Evolutionary conservation across 2,113 vertebrate species (phyloP).

Genomic region (Gavia stellata): DNA sequence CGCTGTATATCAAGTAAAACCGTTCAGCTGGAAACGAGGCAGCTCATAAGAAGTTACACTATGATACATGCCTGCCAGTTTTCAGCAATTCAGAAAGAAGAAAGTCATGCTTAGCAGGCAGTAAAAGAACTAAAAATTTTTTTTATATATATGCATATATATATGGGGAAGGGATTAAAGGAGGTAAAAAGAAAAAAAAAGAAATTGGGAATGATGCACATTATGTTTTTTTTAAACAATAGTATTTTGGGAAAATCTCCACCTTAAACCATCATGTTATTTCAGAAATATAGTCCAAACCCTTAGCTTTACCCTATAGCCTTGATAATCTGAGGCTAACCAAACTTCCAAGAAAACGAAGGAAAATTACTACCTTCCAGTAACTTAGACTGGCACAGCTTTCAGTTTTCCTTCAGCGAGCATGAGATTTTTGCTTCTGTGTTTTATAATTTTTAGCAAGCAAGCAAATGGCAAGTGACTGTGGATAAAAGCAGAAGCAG

Average conservation of each 20-base stretch:
- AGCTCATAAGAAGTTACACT: neutral
- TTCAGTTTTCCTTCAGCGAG: neutral
- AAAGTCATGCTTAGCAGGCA: neutral
- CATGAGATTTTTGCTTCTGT: neutral
- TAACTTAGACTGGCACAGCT: neutral
- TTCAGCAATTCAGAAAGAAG: neutral
- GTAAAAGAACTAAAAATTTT: neutral
- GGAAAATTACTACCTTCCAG: constrained; percentile 27
- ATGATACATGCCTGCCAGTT: neutral
- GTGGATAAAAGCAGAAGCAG: neutral
- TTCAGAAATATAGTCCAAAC: neutral
- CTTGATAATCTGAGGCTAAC: neutral
- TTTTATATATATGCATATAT: too few species aligned
- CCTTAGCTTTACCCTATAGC: neutral
- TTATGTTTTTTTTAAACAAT: neutral
- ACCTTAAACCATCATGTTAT: neutral
- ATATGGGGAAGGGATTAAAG: neutral
- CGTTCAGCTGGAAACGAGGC: neutral
- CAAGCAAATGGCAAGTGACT: neutral
- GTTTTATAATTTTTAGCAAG: neutral
- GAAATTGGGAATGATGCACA: accelerated
- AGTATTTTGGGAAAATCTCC: neutral
- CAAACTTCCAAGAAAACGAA: neutral
- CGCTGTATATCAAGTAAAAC: neutral
- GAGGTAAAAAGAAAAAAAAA: neutral